These are phyloP conservation scores for Polypedilum vanderplanki DNA, from an alignment of 1,140 invertebrate species.

Conservation along the genomic window DNA sequence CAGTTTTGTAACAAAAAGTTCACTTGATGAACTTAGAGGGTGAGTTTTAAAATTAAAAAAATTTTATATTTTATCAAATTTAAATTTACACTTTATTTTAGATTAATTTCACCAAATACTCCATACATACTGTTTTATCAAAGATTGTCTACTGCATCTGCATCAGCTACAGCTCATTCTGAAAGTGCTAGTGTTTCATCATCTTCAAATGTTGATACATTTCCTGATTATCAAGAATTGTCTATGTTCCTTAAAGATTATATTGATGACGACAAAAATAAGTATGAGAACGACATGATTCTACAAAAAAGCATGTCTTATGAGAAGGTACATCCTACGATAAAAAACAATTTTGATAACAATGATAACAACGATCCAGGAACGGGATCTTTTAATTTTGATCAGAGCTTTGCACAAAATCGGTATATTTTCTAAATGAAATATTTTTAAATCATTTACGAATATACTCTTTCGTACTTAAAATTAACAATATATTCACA, in stretches of 20 bases:
- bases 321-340: neutral
- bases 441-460: neutral
- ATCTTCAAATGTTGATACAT: neutral
- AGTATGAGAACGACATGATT: neutral
- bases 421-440: neutral
- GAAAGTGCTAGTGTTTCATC: neutral
- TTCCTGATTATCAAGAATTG: neutral
- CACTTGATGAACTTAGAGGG: conserved; percentile 51
- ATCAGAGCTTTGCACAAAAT: neutral
- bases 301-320: neutral
- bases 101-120: conserved; percentile 62
- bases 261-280: neutral
- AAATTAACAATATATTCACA: neutral
- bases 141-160: conserved; percentile 31
- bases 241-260: neutral
- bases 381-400: neutral
- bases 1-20: conserved; percentile 55
- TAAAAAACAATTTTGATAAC: neutral
- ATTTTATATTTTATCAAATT: neutral
- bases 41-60: neutral
- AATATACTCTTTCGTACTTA: conserved; percentile 7
- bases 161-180: neutral
- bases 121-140: conserved; percentile 77
- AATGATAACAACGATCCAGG: neutral
- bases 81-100: conserved; percentile 38